Base-by-base conservation (phyloP, 2,113 vertebrate genomes). In the Danio rerio region DNA sequence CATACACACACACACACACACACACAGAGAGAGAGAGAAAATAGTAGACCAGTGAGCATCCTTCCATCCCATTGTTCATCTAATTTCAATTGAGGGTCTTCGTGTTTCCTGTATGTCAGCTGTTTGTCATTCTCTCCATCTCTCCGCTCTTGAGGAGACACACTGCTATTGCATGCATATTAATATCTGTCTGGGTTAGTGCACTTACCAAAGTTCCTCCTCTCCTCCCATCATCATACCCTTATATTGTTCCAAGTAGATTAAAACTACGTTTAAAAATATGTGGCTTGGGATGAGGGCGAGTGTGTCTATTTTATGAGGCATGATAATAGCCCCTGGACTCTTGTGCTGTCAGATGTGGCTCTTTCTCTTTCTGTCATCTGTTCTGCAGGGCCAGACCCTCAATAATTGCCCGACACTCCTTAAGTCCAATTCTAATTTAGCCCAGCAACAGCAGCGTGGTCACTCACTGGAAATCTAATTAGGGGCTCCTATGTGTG, bases 391-490 rank as follows among this genome's bases (percentile, higher is more conserved):
- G 88, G 89, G 80, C 56, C 71, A 82, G 83, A 86, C 87, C 80
- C 81, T 86, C 87, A 88, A 84, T 92, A 90, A 90, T 85, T 88
- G 87, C 82, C 80, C 85, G 78, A 52, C 85, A 83, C 86, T 87
- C 83, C 88, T 89, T 87, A 85, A 92, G 91, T 89, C 87, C 85
- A 83, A 58, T 90, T 91, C 83, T 83, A 89, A 89, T 91, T 91
- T 91, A 87, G 87, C 69, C 47, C 52, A 45, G 81, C 74, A 49
- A 63, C 50, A 40, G 86, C 77, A 83, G 18, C 66, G 50, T 86
- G 80, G 80, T 87, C 87, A 89, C 69, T 85, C 86, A 87, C 65
- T 88, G 88, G 87, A 92, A 92, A 92, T 89, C 87, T 90, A 90
- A 92, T 92, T 92, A 90, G 88, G 65, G 61, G 31, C 62, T 52